Evolutionary conservation across 2,113 vertebrate genomes (phyloP).

Genomic region (Plectropomus leopardus): DNA sequence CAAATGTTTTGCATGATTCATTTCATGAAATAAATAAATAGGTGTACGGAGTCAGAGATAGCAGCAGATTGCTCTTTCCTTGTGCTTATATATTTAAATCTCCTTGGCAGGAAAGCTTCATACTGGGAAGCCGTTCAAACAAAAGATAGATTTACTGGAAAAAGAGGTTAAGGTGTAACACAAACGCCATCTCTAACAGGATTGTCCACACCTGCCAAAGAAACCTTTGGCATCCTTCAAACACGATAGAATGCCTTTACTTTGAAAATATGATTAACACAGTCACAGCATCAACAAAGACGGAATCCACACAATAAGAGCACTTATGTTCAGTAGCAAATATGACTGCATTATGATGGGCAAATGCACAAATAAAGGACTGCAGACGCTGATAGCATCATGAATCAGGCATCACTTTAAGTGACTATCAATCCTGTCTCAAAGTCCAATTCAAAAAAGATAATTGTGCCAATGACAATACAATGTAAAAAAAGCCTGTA

Average conservation of each 20-base stretch:
- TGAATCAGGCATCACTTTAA: too few species aligned
- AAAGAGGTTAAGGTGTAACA: slow-evolving; percentile 72
- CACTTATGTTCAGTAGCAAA: slow-evolving; percentile 48
- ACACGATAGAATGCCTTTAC: slow-evolving; percentile 56
- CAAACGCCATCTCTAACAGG: slow-evolving; percentile 75
- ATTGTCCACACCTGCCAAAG: slow-evolving; percentile 80
- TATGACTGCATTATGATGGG: background rate
- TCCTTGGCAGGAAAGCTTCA: slow-evolving; percentile 61
- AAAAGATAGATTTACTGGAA: slow-evolving; percentile 73
- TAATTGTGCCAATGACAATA: too few species aligned
- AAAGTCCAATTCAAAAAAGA: too few species aligned
- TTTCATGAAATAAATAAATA: slow-evolving; percentile 42
- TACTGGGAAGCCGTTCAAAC: slow-evolving; percentile 63
- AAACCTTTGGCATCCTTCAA: slow-evolving; percentile 73
- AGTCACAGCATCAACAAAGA: slow-evolving; percentile 68
- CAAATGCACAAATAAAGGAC: too few species aligned
- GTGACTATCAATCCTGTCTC: too few species aligned
- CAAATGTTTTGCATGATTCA: background rate
- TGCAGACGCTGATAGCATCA: too few species aligned
- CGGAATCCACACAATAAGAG: slow-evolving; percentile 61
- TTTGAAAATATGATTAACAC: slow-evolving; percentile 79
- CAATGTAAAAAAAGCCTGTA: too few species aligned
- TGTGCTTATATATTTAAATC: slow-evolving; percentile 53
- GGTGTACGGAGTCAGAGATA: slow-evolving; percentile 17
- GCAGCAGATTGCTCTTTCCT: slow-evolving; percentile 34